Conservation (phyloP, 2,797 vertebrate species). For the Lepidocolaptes lacrymiger region DNA sequence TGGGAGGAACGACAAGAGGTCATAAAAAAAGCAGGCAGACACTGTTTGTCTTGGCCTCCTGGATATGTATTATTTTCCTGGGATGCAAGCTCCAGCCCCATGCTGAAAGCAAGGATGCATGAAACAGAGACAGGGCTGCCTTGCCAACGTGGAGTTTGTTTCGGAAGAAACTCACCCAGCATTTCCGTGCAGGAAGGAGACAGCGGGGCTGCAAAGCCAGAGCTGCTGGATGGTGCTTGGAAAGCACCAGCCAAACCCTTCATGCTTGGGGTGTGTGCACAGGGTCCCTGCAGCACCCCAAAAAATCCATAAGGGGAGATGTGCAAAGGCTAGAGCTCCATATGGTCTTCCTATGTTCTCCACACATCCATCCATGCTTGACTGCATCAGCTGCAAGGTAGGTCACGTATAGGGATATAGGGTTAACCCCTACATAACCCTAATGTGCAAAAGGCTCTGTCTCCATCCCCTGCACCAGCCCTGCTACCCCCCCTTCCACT, state of each 20-base stretch:
- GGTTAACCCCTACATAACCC: no score
- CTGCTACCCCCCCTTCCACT: neutral
- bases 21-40: constrained; percentile 6
- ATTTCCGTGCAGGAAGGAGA: constrained; percentile 4
- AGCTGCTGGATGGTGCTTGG: neutral
- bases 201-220: neutral
- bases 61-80: neutral
- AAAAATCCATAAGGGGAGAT: neutral
- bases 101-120: neutral
- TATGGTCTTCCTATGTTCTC: neutral
- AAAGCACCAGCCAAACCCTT: neutral
- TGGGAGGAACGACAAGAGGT: neutral
- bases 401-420: fast-evolving
- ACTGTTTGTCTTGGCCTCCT: constrained; percentile 38
- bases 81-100: neutral
- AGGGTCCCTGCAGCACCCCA: neutral
- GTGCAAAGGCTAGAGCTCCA: neutral
- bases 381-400: neutral
- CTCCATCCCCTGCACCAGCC: neutral
- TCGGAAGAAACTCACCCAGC: constrained; percentile 7
- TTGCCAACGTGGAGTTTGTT: neutral
- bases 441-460: neutral
- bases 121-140: neutral
- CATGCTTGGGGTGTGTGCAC: fast-evolving
- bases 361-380: fast-evolving